A percentile compares a stretch with the other conserved stretches of the same genome.
These are phyloP conservation scores for Drosophila pseudotalamancana DNA, from an alignment of 2,888 invertebrate species.

Conservation along the genomic window DNA sequence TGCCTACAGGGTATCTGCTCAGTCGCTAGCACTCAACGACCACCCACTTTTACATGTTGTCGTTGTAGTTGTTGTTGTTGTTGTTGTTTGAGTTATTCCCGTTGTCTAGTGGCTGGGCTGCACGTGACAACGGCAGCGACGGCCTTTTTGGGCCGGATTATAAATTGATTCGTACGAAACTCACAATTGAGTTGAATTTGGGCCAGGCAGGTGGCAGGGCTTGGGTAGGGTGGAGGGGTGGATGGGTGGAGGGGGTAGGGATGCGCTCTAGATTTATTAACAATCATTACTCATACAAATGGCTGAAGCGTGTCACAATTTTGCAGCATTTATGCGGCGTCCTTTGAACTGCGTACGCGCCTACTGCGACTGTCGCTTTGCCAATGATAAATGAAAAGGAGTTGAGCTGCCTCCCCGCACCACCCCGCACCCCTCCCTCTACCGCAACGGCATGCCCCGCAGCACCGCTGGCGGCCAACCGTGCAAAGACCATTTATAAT, in stretches of 20 bases:
- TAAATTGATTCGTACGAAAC: slow-evolving; percentile 79
- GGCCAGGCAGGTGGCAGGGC: slow-evolving; percentile 41
- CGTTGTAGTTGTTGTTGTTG: slow-evolving; percentile 18
- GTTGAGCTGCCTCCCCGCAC: slow-evolving; percentile 34
- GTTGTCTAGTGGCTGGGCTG: slow-evolving; percentile 52
- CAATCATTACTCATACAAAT: slow-evolving; percentile 82
- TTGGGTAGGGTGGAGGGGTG: neutral
- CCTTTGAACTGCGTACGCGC: slow-evolving; percentile 67
- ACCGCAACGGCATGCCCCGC: too few species aligned
- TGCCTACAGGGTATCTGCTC: neutral
- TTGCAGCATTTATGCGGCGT: slow-evolving; percentile 73
- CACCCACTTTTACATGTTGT: neutral
- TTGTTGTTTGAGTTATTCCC: slow-evolving; percentile 22
- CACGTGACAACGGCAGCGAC: slow-evolving; percentile 67
- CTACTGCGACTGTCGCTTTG: slow-evolving; percentile 37
- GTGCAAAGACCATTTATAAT: slow-evolving; percentile 79
- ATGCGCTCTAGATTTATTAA: slow-evolving; percentile 70
- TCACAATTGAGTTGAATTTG: slow-evolving; percentile 78
- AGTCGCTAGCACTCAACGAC: neutral
- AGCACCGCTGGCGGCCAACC: slow-evolving; percentile 19
- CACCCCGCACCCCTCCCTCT: neutral
- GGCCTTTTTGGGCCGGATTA: slow-evolving; percentile 62
- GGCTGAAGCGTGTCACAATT: slow-evolving; percentile 81
- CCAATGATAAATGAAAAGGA: slow-evolving; percentile 76
- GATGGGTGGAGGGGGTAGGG: neutral